A percentile compares a stretch with the other conserved stretches of the same genome.
Evolutionary conservation across 1,140 invertebrate species (phyloP).

Genomic region (Conus ventricosus): DNA sequence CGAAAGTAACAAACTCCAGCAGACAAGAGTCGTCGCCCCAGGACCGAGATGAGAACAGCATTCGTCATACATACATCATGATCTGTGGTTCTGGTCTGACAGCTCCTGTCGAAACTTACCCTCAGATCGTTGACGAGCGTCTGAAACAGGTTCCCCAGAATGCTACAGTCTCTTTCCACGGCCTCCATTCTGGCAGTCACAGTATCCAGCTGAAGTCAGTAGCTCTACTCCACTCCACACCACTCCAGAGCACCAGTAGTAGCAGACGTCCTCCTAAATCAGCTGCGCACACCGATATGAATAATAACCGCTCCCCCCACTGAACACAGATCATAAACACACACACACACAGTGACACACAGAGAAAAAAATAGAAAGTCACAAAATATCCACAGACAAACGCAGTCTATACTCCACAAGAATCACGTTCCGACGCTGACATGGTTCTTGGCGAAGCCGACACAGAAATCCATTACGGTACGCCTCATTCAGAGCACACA

Average conservation of each 20-base stretch:
- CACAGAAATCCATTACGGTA: conserved; percentile 28
- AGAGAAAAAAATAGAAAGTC: no score
- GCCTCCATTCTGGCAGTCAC: background rate
- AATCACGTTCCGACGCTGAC: conserved; percentile 36
- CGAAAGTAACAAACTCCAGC: no score
- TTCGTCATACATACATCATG: conserved; percentile 57
- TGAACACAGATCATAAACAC: conserved; percentile 34
- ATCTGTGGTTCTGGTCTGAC: no score
- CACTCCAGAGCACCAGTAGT: no score
- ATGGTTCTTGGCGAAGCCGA: conserved; percentile 19
- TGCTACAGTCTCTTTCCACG: conserved; percentile 85
- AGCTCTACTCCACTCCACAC: background rate
- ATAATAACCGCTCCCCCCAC: conserved; percentile 29
- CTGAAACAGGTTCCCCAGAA: conserved; percentile 87
- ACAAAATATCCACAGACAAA: conserved; percentile 14
- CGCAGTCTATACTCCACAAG: background rate
- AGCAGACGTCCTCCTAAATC: background rate
- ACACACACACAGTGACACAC: background rate
- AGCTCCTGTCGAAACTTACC: conserved; percentile 76
- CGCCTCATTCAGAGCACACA: background rate
- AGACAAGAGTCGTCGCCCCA: no score
- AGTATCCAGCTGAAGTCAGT: background rate
- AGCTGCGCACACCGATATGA: background rate
- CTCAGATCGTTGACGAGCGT: conserved; percentile 91
- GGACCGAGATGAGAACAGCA: conserved; percentile 55